Conservation (phyloP, 2,888 invertebrate genomes). For the Mesopsocus fuscifrons region DNA sequence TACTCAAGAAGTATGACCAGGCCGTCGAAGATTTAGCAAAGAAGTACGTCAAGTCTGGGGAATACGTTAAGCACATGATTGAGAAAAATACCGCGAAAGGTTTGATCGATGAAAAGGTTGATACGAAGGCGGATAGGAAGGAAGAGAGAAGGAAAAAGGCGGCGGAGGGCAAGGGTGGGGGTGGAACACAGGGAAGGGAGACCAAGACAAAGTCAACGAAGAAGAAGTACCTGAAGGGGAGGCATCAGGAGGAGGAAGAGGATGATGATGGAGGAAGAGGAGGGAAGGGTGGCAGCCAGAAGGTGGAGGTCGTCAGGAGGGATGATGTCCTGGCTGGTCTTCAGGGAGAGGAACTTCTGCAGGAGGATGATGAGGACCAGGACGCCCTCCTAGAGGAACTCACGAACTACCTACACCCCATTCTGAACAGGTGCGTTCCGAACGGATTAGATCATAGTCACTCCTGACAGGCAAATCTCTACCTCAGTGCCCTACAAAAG, state of each 20-base stretch:
- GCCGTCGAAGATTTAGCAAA: slow-evolving; percentile 29
- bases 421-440: slow-evolving; percentile 17
- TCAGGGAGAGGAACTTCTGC: slow-evolving; percentile 24
- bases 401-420: slow-evolving; percentile 48
- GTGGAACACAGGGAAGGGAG: slow-evolving; percentile 84
- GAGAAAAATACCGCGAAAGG: not conserved
- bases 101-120: slow-evolving; percentile 20
- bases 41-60: slow-evolving; percentile 24
- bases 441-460: no score
- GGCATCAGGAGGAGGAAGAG: slow-evolving; percentile 32
- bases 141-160: slow-evolving; percentile 83
- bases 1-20: slow-evolving; percentile 45
- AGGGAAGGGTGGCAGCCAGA: slow-evolving; percentile 35
- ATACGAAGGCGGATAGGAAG: slow-evolving; percentile 47
- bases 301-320: slow-evolving; percentile 42
- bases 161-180: slow-evolving; percentile 69
- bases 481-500: no score
- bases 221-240: slow-evolving; percentile 34
- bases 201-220: slow-evolving; percentile 88
- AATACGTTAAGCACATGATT: slow-evolving; percentile 9
- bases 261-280: slow-evolving; percentile 47
- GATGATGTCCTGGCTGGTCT: slow-evolving; percentile 50
- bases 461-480: no score
- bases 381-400: slow-evolving; percentile 50
- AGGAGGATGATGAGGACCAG: slow-evolving; percentile 50